Percentiles rank a stretch among this genome's conserved stretches.
Conservation (phyloP, 2,797 vertebrate species). For the Scolopax bukidnonensis region DNA sequence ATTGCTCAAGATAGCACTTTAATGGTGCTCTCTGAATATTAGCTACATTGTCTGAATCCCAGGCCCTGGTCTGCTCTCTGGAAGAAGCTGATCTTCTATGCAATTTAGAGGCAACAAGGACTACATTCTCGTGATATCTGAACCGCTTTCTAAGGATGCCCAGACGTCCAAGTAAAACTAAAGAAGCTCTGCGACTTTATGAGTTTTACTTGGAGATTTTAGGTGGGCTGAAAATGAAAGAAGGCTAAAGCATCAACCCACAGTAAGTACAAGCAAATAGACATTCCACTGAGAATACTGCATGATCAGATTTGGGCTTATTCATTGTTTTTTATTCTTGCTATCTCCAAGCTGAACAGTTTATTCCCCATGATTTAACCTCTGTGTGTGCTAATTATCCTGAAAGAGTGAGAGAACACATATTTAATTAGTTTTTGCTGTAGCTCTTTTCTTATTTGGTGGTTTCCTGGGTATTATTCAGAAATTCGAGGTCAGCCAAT, state of each 20-base stretch:
- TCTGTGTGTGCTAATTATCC: constrained; percentile 7
- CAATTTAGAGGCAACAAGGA: background rate
- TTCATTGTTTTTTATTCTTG: constrained; percentile 1
- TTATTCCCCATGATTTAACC: constrained; percentile 4
- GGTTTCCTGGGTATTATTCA: background rate
- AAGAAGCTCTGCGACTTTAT: background rate
- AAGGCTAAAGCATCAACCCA: background rate
- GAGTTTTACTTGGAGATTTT: background rate
- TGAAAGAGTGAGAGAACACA: background rate
- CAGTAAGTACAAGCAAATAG: background rate
- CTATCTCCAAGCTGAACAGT: background rate
- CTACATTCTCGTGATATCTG: background rate
- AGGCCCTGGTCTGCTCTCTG: background rate
- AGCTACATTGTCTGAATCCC: background rate
- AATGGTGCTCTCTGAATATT: background rate
- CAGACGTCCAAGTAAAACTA: background rate
- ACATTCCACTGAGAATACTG: background rate
- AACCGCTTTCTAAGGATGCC: background rate
- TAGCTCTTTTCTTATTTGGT: background rate
- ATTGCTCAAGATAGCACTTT: background rate
- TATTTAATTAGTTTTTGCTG: constrained; percentile 44
- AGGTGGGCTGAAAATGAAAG: background rate
- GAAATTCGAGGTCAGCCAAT: background rate
- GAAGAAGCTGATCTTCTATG: background rate
- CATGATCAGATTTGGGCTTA: background rate